phyloP scores from a whole-genome alignment of 2,888 invertebrate genomes.

The Scaeva pyrastri region DNA sequence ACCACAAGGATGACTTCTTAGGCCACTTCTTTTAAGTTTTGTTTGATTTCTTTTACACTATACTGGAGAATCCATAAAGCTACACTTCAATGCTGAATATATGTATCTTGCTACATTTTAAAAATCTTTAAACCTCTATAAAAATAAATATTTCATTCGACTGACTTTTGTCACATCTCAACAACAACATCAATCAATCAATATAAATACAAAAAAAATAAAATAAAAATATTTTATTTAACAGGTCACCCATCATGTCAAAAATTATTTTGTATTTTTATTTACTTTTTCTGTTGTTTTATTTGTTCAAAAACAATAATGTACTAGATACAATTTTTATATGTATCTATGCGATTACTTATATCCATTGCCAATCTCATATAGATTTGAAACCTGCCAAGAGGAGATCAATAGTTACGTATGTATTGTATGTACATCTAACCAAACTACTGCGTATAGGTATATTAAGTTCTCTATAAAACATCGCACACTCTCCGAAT shows the following conservation, averaged over 20 bases:
- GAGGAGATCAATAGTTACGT: background rate
- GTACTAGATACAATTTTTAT: conserved; percentile 62
- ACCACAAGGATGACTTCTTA: background rate
- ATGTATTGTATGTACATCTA: too few relatives aligned
- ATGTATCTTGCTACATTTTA: background rate
- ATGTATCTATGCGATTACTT: too few relatives aligned
- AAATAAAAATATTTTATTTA: conserved; percentile 49
- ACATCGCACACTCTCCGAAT: conserved; percentile 69
- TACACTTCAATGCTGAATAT: background rate
- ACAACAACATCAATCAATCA: conserved; percentile 40
- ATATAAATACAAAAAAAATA: conserved; percentile 6
- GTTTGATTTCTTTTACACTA: background rate
- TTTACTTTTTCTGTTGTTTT: background rate
- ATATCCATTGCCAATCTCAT: background rate
- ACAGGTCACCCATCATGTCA: conserved; percentile 67
- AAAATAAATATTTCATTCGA: conserved; percentile 14
- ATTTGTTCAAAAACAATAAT: background rate
- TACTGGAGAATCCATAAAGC: background rate
- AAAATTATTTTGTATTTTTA: conserved; percentile 2
- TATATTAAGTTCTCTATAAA: conserved; percentile 14
- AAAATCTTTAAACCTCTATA: background rate
- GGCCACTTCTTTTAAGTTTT: background rate
- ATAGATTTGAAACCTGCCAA: conserved; percentile 6
- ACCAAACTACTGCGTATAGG: background rate
- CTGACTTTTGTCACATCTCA: conserved; percentile 41